These are phyloP conservation scores for Nasonia giraulti DNA, from an alignment of 1,140 invertebrate species.

Conservation along the genomic window DNA sequence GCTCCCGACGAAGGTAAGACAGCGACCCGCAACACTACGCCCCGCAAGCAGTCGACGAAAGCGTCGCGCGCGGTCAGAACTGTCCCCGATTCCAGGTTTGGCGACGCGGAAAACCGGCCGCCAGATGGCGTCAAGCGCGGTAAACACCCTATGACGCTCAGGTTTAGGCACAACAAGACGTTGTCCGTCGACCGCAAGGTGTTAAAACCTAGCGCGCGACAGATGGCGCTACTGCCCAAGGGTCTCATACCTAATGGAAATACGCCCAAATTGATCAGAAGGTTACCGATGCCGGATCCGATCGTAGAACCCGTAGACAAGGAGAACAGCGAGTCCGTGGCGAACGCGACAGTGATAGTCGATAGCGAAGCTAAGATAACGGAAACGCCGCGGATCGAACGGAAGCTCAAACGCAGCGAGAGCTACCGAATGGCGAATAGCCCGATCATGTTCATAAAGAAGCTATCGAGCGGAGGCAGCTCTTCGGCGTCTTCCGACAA, in stretches of 20 bases:
- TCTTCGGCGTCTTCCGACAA: not conserved
- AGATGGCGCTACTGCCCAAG: constrained; percentile 42
- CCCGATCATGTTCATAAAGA: constrained; percentile 77
- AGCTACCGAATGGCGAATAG: constrained; percentile 90
- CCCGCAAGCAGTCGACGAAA: not conserved
- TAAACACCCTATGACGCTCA: constrained; percentile 29
- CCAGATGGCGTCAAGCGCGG: not conserved
- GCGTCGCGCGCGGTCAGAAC: not conserved
- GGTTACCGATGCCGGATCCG: constrained; percentile 5
- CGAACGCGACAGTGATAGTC: constrained; percentile 30
- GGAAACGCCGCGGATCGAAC: constrained; percentile 55
- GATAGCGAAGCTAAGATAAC: constrained; percentile 5
- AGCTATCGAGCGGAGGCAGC: constrained; percentile 59
- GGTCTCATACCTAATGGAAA: constrained; percentile 59
- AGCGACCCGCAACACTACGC: constrained; percentile 22
- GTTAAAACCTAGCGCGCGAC: not conserved
- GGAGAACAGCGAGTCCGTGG: constrained; percentile 47
- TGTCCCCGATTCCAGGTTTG: not conserved
- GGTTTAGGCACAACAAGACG: constrained; percentile 18
- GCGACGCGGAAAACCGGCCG: not conserved
- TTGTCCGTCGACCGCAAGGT: constrained; percentile 27
- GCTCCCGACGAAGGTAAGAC: constrained; percentile 66
- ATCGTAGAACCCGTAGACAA: constrained; percentile 50
- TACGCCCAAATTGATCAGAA: constrained; percentile 62
- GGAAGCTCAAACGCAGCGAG: constrained; percentile 86